A percentile compares a stretch with the other conserved stretches of the same genome.
Conservation (phyloP, 2,797 vertebrate species). For the Denticeps clupeoides region DNA sequence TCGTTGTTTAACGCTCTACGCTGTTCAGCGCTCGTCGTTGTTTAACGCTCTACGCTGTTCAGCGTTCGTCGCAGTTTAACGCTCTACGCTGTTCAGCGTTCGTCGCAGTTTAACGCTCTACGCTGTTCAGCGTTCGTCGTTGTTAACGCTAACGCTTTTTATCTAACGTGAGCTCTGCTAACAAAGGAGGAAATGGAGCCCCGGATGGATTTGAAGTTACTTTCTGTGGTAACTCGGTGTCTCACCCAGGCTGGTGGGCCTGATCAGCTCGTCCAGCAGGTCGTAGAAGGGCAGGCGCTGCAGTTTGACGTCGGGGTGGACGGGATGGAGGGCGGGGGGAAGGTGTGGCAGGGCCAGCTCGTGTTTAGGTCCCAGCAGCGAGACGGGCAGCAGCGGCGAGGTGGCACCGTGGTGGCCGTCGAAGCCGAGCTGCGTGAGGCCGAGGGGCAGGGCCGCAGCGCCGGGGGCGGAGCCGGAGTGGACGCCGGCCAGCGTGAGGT, state of each 20-base stretch:
- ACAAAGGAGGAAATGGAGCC: too few relatives aligned
- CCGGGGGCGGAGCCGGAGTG: conserved; percentile 64
- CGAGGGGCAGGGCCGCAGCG: conserved; percentile 63
- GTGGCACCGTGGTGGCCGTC: conserved; percentile 66
- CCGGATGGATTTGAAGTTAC: too few relatives aligned
- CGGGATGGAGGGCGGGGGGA: conserved; percentile 85
- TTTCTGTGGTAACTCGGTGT: too few relatives aligned
- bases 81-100: too few relatives aligned
- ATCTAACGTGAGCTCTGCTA: too few relatives aligned
- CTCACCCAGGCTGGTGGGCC: conserved; percentile 95
- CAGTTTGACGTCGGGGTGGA: conserved; percentile 96
- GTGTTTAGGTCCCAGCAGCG: conserved; percentile 91
- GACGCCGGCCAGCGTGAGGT: conserved; percentile 78
- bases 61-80: too few relatives aligned
- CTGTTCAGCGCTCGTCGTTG: too few relatives aligned
- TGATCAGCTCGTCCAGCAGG: conserved; percentile 93
- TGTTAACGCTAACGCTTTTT: too few relatives aligned
- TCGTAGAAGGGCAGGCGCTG: conserved; percentile 98
- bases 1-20: too few relatives aligned
- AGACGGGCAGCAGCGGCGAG: conserved; percentile 86
- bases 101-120: too few relatives aligned
- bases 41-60: too few relatives aligned
- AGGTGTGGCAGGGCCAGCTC: conserved; percentile 94
- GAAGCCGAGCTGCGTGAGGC: conserved; percentile 74
- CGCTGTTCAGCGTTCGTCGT: too few relatives aligned